Evolutionary conservation across 2,113 vertebrate species (phyloP), one percentile per base, ranked within the genome.

Genomic region (Dinomys branickii): DNA sequence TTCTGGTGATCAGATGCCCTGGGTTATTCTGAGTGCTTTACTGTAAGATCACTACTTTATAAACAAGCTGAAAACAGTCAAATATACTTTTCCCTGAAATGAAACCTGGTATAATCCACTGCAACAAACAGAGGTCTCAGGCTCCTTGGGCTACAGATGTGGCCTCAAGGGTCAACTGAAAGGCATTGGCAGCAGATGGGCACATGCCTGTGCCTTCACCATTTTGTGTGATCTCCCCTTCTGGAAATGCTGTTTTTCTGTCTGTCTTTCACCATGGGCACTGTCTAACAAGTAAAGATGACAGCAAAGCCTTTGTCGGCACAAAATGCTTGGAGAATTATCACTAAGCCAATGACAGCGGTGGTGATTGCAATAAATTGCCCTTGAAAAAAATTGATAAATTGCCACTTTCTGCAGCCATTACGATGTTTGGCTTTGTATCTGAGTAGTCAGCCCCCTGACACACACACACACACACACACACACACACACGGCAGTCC

Each of bases 391-490:
- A 67, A 77, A 77, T 22, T 94, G 95, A 94, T 90, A 94, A 86
- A 69, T 93, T 78, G 82, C 77, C 89, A 44, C 92, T 80, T 95
- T 97, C 84, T 83, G 52, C 54, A 91, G 84, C 87, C 84, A 50
- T 96, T 95, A 91, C 12, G 38, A 91, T 16, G 47, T 41, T 95
- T 81, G 78, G 69, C 56, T 96, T 93, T 94, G 61, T 86, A 84
- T 97, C 77, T 89, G 4, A 78, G 86, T 81, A 95, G 83, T 54
- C 77, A 80, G 10, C 8, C 4, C 28, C 26, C 26, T 11, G 24
- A 11, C 73, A 6, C 73, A 13, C 73, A 13, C 22, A 6, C 28
- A 65, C 3, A 13, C n/a, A n/a, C n/a, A n/a, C n/a, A n/a, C 69
- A 73, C 69, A 41, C 69, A 41, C 71, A 30, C 47, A 44, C 5